These are phyloP conservation scores for Mesorhabditis sp. DNA, from an alignment of 2,888 invertebrate species.

Conservation along the genomic window DNA sequence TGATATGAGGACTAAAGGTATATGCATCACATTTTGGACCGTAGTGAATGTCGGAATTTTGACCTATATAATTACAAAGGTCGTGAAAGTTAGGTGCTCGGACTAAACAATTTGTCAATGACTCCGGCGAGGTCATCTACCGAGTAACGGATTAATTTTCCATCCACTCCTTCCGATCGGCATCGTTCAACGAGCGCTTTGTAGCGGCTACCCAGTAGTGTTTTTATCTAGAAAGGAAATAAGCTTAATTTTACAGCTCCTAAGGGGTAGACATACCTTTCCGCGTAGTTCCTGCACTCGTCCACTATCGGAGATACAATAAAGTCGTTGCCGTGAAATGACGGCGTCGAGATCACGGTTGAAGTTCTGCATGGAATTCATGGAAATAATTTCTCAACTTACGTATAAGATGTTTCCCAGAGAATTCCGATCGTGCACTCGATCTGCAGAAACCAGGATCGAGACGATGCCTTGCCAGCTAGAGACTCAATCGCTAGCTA, in stretches of 20 bases:
- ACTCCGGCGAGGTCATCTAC: neutral
- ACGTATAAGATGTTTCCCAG: neutral
- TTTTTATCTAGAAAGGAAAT: neutral
- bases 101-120: neutral
- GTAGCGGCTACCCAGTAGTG: neutral
- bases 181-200: neutral
- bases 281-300: neutral
- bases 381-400: neutral
- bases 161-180: neutral
- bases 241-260: neutral
- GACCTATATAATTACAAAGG: neutral
- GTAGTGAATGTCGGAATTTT: neutral
- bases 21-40: too few species aligned
- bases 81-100: neutral
- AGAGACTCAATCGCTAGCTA: slow-evolving; percentile 13
- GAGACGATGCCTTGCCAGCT: slow-evolving; percentile 37
- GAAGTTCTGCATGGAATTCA: slow-evolving; percentile 30
- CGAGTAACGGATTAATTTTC: slow-evolving; percentile 1
- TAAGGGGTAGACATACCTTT: neutral
- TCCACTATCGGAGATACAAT: slow-evolving; percentile 43
- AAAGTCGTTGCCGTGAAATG: slow-evolving; percentile 42
- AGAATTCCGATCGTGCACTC: slow-evolving; percentile 9
- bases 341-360: slow-evolving; percentile 49
- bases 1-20: too few species aligned
- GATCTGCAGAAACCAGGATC: slow-evolving; percentile 22